Conservation (phyloP, 1,140 invertebrate species). For the Sarcophaga peregrina region DNA sequence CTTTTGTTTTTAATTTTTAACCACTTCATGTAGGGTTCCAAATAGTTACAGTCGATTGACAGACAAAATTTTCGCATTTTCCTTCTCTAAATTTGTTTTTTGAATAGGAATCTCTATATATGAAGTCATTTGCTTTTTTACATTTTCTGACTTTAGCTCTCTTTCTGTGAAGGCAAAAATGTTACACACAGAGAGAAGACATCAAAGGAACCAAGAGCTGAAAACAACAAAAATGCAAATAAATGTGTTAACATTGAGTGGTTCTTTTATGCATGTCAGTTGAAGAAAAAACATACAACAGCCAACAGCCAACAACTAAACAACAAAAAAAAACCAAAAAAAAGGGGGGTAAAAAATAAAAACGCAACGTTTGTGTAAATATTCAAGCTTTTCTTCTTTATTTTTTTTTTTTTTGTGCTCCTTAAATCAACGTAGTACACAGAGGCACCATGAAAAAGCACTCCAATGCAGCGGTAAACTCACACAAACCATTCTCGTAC, state of each 20-base stretch:
- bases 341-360: background rate
- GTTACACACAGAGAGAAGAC: background rate
- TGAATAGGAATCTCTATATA: background rate
- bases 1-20: no score
- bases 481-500: background rate
- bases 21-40: no score
- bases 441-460: background rate
- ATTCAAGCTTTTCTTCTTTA: background rate
- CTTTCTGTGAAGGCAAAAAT: background rate
- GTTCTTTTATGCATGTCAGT: conserved; percentile 19
- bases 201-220: conserved; percentile 1
- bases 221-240: conserved; percentile 16
- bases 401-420: background rate
- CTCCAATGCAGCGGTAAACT: background rate
- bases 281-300: background rate
- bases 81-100: background rate
- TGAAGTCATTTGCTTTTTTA: background rate
- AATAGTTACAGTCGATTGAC: no score
- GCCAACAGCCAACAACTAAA: background rate
- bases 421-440: background rate
- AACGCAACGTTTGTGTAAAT: conserved; percentile 9
- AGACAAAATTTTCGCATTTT: no score
- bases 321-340: background rate
- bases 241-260: conserved; percentile 27
- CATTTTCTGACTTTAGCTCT: background rate